phyloP scores from a whole-genome alignment of 2,888 invertebrate species.

The Epicampocera succincta region DNA sequence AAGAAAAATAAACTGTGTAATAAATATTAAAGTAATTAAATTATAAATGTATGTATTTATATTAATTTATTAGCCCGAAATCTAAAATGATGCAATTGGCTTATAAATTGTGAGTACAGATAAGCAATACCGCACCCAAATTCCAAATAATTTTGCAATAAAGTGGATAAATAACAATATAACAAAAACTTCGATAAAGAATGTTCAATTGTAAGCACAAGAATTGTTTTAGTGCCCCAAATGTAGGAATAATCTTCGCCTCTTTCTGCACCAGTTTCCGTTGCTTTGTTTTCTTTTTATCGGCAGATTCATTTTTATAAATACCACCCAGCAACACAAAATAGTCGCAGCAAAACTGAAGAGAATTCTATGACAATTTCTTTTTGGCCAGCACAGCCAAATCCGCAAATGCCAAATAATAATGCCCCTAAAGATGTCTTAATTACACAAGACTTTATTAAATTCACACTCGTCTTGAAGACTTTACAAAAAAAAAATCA shows the following conservation, averaged over 20 bases:
- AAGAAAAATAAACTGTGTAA: neutral
- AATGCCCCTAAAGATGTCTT: conserved; percentile 53
- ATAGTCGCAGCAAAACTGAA: neutral
- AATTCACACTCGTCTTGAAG: conserved; percentile 55
- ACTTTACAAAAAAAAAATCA: conserved; percentile 12
- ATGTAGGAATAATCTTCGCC: too few relatives aligned
- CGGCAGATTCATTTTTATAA: too few relatives aligned
- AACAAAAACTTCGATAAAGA: too few relatives aligned
- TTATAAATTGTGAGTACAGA: too few relatives aligned
- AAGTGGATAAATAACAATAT: too few relatives aligned
- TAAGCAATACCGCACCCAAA: too few relatives aligned
- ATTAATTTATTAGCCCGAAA: neutral
- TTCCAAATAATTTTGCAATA: too few relatives aligned
- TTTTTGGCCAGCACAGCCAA: too few relatives aligned
- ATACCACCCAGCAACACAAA: neutral
- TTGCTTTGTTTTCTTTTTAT: too few relatives aligned
- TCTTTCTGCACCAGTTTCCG: too few relatives aligned
- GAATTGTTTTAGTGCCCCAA: too few relatives aligned
- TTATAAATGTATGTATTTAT: neutral
- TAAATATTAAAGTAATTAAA: conserved; percentile 11
- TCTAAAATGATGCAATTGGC: neutral
- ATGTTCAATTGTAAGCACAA: too few relatives aligned
- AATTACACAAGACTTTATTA: conserved; percentile 46
- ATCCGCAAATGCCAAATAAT: conserved; percentile 33
- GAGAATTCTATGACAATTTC: conserved; percentile 26